Base-by-base conservation (phyloP, 2,888 invertebrate species). In the Arenicola marina region DNA sequence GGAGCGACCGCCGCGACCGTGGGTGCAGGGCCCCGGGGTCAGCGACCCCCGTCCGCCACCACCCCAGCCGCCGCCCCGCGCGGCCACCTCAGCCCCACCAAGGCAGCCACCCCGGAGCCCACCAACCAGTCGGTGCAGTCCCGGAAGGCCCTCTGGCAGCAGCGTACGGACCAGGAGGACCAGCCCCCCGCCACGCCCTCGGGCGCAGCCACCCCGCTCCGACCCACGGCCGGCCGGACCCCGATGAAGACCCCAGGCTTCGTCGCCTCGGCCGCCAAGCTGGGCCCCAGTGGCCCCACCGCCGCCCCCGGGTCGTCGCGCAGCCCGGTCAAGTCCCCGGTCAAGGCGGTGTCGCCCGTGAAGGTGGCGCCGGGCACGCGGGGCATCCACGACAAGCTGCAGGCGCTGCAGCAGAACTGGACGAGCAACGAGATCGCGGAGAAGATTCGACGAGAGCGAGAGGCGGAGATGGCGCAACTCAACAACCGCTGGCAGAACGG, bases 401-500 rank as follows among this genome's bases (percentile, higher is more conserved):
- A 79, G 34, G 72, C 76, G 62, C 69, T 74, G 18, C 71, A 72
- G 51, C 72, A 72, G 56, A 75, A 75, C 57, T 73, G 70, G 68
- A 76, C 76, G 59, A 72, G 73, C 4, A 76, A 76, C 51, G 75
- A 78, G 51, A 68, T 80, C 48, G 79, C 78, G 33, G 76, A 77
- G 34, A 78, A 78, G 60, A 67, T 77, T n/a, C 71, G 77, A 7
- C 74, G 76, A 31, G 78, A 81, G 56, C 73, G 81, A 38, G 74
- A 82, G 75, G 76, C 76, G 3, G 83, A 83, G 57, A 75, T 83
- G 63, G 74, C 75, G 28, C 70, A 73, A 21, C 73, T 84, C 18
- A 72, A 80, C 61, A 81, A 79, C 66, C 71, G 82, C 21, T 83
- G 79, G 77, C 75, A 77, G 59, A 75, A 79, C 63, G 79, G 80